A percentile compares a stretch with the other conserved stretches of the same genome.
Evolutionary conservation across 2,797 vertebrate species (phyloP).

Genomic region (Sebastes vulpes): DNA sequence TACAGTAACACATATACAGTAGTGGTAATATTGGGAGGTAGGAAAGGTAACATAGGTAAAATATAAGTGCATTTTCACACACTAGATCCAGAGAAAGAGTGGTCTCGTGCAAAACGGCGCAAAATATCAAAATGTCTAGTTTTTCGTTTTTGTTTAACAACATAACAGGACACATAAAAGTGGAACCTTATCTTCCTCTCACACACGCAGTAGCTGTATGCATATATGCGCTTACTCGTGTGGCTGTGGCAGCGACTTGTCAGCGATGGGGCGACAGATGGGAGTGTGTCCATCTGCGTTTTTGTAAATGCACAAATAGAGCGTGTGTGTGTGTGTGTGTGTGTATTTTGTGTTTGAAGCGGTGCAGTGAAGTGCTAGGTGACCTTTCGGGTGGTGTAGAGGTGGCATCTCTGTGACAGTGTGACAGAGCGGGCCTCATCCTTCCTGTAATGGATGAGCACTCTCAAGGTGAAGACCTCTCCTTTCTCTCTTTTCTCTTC

Average conservation of each 20-base stretch:
- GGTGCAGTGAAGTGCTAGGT: conserved; percentile 75
- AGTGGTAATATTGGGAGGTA: neutral
- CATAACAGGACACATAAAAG: neutral
- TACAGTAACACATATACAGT: neutral
- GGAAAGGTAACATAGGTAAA: neutral
- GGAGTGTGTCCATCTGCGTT: conserved; percentile 61
- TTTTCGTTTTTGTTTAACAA: neutral
- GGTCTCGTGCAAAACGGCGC: neutral
- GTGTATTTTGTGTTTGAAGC: conserved; percentile 53
- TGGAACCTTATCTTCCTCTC: conserved; percentile 8
- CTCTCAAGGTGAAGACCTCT: conserved; percentile 87
- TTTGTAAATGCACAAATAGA: conserved; percentile 48
- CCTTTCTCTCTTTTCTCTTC: conserved; percentile 50
- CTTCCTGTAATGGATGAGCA: conserved; percentile 88
- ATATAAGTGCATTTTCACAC: neutral
- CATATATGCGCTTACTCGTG: conserved; percentile 50
- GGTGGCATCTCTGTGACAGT: conserved; percentile 86
- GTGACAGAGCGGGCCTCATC: conserved; percentile 86
- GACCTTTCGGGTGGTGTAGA: conserved; percentile 85
- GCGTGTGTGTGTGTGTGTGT: neutral
- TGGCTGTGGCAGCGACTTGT: conserved; percentile 55
- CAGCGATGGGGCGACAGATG: conserved; percentile 68
- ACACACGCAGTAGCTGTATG: conserved; percentile 1
- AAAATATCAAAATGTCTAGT: neutral
- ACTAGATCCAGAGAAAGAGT: neutral